Evolutionary conservation across 2,888 invertebrate genomes (phyloP), one percentile per base, ranked within the genome.

Genomic region (Drosophila hamatofila): DNA sequence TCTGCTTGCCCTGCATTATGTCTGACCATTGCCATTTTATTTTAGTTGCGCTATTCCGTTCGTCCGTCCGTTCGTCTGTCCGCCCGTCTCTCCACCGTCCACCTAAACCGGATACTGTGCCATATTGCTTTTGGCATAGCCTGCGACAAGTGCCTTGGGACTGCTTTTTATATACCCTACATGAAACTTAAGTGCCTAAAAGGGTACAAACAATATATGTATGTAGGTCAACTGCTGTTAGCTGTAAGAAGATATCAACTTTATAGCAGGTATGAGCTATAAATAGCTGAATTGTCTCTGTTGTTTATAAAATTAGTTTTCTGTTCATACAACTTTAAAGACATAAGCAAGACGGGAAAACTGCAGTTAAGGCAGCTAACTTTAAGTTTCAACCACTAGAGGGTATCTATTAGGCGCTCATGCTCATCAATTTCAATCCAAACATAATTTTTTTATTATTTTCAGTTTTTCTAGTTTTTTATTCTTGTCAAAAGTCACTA

Each of bases 51-150:
- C 49, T 33, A 3, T 49, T 30, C 18, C 23, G 41, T 41, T 11
- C 33, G 46, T 44, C 27, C 56, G 51, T 25, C 44, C 8, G 16
- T 46, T 16, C 35, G 30, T 25, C 42, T n/a, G 14, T 44, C 11
- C 35, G 16, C 6, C 25, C 35, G 30, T 25, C 42, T n/a, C 7
- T 44, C 11, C 35, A 14, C 6, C 25, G 42, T 30, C 51, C 58
- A 30, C 48, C 57, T 67, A 67, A 63, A 77, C 52, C 46, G 69
- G 42, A 62, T 42, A 71, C 44, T 54, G 42, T 54, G 42, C 56
- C 75, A 80, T 75, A 73, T 83, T 86, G 80, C 72, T 64, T 58
- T 71, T 77, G 74, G 79, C 86, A 85, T 60, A 56, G 66, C 51
- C 73, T 76, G 76, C 72, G 71, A 48, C 71, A 67, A 71, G 49